A percentile compares a stretch with the other conserved stretches of the same genome.
These are phyloP conservation scores for Odocoileus hemionus DNA, from an alignment of 2,113 vertebrate species.

Conservation along the genomic window DNA sequence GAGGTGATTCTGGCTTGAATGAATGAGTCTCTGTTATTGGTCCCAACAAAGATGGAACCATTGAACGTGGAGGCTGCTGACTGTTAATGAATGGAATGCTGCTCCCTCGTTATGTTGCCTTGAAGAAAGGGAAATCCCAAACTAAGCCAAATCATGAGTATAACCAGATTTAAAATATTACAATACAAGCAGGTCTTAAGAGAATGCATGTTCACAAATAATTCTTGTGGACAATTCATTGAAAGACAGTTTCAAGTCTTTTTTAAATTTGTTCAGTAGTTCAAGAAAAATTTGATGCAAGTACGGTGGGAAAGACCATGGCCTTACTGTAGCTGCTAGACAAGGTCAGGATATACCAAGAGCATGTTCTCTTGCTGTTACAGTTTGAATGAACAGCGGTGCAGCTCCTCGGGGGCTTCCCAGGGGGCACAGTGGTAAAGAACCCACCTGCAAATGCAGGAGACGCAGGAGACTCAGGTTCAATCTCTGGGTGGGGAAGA, in stretches of 20 bases:
- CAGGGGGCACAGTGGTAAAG: background rate
- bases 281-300: constrained; percentile 84
- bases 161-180: constrained; percentile 88
- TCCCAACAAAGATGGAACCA: background rate
- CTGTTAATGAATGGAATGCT: constrained; percentile 95
- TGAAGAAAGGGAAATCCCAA: constrained; percentile 94
- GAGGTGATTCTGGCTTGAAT: background rate
- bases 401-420: background rate
- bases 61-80: constrained; percentile 81
- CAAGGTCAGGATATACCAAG: constrained; percentile 80
- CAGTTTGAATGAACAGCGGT: constrained; percentile 85
- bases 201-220: constrained; percentile 90
- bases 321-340: constrained; percentile 81
- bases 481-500: background rate
- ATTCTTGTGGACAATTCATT: constrained; percentile 85
- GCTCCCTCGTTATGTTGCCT: constrained; percentile 86
- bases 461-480: background rate
- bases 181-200: constrained; percentile 88
- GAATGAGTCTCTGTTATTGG: background rate
- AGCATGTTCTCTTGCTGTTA: constrained; percentile 66
- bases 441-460: background rate
- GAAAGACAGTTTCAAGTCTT: constrained; percentile 83
- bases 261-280: constrained; percentile 87
- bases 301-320: constrained; percentile 78
- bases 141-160: constrained; percentile 92